A percentile compares a stretch with the other conserved stretches of the same genome.
Evolutionary conservation across 2,797 vertebrate genomes (phyloP).

Genomic region (Kryptolebias ocellatus): DNA sequence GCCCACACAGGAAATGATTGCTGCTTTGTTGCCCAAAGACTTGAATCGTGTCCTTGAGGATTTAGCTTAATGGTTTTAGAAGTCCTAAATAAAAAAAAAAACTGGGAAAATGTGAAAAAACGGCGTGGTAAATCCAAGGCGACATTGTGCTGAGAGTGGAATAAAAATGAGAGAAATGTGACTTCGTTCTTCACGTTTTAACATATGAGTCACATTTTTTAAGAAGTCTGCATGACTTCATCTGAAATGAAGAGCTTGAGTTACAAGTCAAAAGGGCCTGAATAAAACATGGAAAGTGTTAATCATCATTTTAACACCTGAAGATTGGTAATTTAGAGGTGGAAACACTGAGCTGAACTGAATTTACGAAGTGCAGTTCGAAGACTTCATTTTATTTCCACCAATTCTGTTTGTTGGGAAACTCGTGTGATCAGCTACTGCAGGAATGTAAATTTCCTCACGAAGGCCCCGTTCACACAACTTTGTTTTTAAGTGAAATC

Average conservation of each 20-base stretch:
- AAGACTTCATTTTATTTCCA: conserved; percentile 10
- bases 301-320: not conserved
- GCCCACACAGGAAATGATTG: conserved; percentile 74
- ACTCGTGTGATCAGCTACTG: too few species aligned
- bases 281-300: not conserved
- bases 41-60: conserved; percentile 59
- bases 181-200: conserved; percentile 28
- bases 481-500: too few species aligned
- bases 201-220: conserved; percentile 34
- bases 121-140: not conserved
- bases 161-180: conserved; percentile 17
- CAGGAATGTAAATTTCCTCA: too few species aligned
- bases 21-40: conserved; percentile 72
- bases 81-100: not conserved
- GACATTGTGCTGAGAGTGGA: not conserved
- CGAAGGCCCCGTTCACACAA: too few species aligned
- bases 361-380: not conserved
- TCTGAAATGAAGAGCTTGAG: conserved; percentile 6
- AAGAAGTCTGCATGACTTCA: conserved; percentile 27
- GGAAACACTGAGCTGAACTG: conserved; percentile 2
- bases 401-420: too few species aligned
- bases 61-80: conserved; percentile 7
- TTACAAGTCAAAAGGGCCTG: conserved; percentile 3
- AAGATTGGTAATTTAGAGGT: conserved; percentile 1
- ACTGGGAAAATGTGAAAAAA: not conserved